Base-by-base conservation (phyloP, 2,888 invertebrate genomes). In the Cheilosia impressa region DNA sequence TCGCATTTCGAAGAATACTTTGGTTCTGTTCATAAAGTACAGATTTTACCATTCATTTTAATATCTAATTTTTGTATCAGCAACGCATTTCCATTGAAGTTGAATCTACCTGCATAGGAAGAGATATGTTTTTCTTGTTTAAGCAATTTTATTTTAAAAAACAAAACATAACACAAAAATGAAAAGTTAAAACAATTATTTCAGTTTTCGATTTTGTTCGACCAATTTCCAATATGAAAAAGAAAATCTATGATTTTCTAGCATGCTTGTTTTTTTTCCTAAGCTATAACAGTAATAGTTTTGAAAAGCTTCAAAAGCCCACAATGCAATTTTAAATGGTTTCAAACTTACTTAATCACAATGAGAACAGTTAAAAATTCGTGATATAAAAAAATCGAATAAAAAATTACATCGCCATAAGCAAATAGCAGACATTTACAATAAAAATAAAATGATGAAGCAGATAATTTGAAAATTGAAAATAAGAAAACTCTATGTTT, bases 161-260 rank as follows among this genome's bases (percentile, higher is more conserved):
- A 68, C 55, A 66, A 78, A 83, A 83, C 78, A 76, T 68, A 83
- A 83, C 72, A 83, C 72, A 66, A 72, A 52, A 72, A 73, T 63
- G 57, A 66, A 77, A 72, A 71, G 71, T 72, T 63, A 78, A 41
- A 73, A 58, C 47, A 15, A 38, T 38, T 38, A 38, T 38, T 38
- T 38, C 17, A 43, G 41, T 68, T 50, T 38, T 58, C 24, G 31
- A 45, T 57, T 52, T 65, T 53, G 38, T 57, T 76, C 41, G 34
- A 72, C 77, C 83, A 83, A 66, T 41, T 43, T 68, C 72, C 73
- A 73, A 72, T 55, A 78, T 83, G 82, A 78, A 71, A 60, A 62
- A 52, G 65, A 60, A 60, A 66, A 62, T 78, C 73, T 73, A 83
- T 73, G 63, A 78, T 15, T 50, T 57, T 73, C 38, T 7, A 73